Conservation (phyloP, 2,888 invertebrate genomes). For the Parelbella ahira region DNA sequence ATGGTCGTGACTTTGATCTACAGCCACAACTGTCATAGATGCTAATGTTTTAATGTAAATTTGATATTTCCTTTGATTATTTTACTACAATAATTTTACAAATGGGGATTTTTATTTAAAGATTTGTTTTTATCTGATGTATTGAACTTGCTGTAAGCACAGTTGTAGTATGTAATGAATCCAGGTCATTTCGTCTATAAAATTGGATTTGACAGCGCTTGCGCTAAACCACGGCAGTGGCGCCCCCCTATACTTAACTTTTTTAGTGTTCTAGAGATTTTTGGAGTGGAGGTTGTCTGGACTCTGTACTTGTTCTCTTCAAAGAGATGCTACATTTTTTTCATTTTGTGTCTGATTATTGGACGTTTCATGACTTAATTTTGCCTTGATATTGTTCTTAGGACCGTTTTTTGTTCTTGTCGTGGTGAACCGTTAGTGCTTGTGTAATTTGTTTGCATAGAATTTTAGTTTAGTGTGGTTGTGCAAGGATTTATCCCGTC, state of each 20-base stretch:
- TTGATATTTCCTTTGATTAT: no score
- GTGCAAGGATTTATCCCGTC: conserved; percentile 65
- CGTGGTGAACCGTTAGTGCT: conserved; percentile 51
- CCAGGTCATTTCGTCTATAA: no score
- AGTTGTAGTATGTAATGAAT: no score
- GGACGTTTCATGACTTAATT: conserved; percentile 64
- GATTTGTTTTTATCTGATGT: no score
- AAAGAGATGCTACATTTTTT: conserved; percentile 64
- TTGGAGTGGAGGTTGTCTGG: conserved; percentile 56
- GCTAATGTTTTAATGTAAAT: no score
- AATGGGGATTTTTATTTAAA: no score
- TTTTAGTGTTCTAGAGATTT: conserved; percentile 69
- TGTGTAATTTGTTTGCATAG: conserved; percentile 60
- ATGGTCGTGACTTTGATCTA: no score
- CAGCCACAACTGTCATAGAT: no score
- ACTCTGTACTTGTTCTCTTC: conserved; percentile 45
- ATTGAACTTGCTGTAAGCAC: no score
- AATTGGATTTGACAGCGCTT: conserved; percentile 61
- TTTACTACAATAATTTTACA: no score
- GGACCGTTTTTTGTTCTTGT: conserved; percentile 41
- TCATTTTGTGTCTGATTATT: conserved; percentile 49
- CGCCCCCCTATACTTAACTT: conserved; percentile 39
- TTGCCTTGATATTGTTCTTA: conserved; percentile 47
- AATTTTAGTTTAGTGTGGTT: conserved; percentile 63
- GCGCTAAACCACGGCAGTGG: conserved; percentile 48